Evolutionary conservation across 2,888 invertebrate genomes (phyloP), one percentile per base, ranked within the genome.

Genomic region (Ptilodon capucinus): DNA sequence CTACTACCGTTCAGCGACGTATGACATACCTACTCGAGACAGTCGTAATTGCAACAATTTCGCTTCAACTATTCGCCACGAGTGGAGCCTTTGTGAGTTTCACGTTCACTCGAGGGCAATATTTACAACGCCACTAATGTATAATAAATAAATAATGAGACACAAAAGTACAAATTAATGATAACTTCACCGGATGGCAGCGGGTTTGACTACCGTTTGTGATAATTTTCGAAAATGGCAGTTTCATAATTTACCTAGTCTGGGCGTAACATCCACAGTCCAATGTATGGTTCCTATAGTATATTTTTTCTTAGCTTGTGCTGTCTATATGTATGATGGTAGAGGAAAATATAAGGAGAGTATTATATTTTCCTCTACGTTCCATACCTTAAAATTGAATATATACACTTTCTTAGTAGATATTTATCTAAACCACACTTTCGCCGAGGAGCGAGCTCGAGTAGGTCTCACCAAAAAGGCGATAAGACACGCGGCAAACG

Each of bases 401-500:
- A n/a, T n/a, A n/a, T n/a, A n/a, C n/a, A n/a, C 60, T 63, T 62
- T 64, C 66, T 53, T 57, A 61, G 54, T 56, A 60, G 50, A 57
- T 51, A 56, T 46, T 46, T 45, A 45, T 40, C 49, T 46, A 53
- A 40, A 32, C 40, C 53, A 63, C 55, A 57, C 52, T 55, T 49
- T 48, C 32, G 55, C 44, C 51, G 51, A 46, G 48, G 44, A 55
- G 53, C 60, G 44, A 46, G 32, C 46, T 63, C 52, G 56, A 64
- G 64, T 64, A 60, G 61, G 45, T 51, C 65, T 60, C 74, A 70
- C 64, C 63, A 62, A 68, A 64, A 67, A 60, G 61, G 56, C 58
- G 76, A 80, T 76, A 79, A 78, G 77, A 69, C 76, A 79, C 79
- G 79, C 68, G 57, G 56, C 65, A 57, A 58, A 64, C 66, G 62